Evolutionary conservation across 2,888 invertebrate species (phyloP).

Genomic region (Parnassius smintheus): DNA sequence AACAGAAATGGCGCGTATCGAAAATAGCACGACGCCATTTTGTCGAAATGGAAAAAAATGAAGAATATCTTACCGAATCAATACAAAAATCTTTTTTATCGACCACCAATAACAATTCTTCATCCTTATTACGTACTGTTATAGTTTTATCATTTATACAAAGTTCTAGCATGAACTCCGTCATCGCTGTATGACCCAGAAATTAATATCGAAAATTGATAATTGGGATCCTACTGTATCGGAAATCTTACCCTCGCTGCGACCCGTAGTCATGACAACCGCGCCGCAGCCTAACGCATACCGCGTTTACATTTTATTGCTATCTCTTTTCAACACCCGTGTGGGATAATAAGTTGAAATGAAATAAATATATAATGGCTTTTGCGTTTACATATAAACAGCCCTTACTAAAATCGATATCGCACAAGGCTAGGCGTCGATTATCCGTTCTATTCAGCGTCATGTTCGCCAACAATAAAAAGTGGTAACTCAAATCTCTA

Average conservation of each 20-base stretch:
- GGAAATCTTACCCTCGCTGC: slow-evolving; percentile 70
- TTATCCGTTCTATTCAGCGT: slow-evolving; percentile 58
- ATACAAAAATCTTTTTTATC: slow-evolving; percentile 45
- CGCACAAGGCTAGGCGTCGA: slow-evolving; percentile 81
- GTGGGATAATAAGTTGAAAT: slow-evolving; percentile 33
- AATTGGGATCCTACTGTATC: slow-evolving; percentile 54
- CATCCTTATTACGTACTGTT: slow-evolving; percentile 41
- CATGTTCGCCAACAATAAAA: slow-evolving; percentile 34
- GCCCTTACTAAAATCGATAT: slow-evolving; percentile 78
- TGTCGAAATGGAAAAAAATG: slow-evolving; percentile 4
- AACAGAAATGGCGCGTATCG: background rate
- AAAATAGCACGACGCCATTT: slow-evolving; percentile 14
- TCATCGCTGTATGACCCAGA: slow-evolving; percentile 53
- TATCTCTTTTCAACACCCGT: slow-evolving; percentile 43
- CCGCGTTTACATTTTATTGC: slow-evolving; percentile 28
- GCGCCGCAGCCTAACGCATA: slow-evolving; percentile 42
- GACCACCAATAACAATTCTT: slow-evolving; percentile 33
- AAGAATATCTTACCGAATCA: slow-evolving; percentile 53
- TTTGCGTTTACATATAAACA: slow-evolving; percentile 52
- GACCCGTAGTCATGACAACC: slow-evolving; percentile 68
- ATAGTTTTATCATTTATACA: slow-evolving; percentile 44
- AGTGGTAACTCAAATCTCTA: slow-evolving; percentile 29
- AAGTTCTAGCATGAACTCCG: slow-evolving; percentile 52
- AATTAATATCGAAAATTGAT: slow-evolving; percentile 69
- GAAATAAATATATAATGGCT: slow-evolving; percentile 40